Base-by-base conservation (phyloP, 2,113 vertebrate species). In the Rhynchomys soricoides region DNA sequence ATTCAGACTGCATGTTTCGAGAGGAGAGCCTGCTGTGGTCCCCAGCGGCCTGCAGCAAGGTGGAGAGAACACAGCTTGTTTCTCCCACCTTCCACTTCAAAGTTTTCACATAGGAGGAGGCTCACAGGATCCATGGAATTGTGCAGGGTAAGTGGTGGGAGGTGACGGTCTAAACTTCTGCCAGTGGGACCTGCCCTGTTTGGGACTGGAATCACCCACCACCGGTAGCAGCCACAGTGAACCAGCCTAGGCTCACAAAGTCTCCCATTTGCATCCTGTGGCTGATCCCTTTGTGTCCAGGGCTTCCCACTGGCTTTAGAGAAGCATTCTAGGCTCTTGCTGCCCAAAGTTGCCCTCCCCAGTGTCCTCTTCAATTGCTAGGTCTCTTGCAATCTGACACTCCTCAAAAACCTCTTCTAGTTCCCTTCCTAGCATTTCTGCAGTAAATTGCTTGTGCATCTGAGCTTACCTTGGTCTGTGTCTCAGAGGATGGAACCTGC, bases 391-490 rank as follows among this genome's bases (percentile, higher is more conserved):
- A 66, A 34, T 21, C 93, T 29, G 26, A 70, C 8, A 26, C 15
- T 74, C 73, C 3, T n/a, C 77, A 62, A 45, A 45, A 91, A 71
- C 55, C 48, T 74, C 73, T 12, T 55, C 74, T 73, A 29, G 7
- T 45, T 82, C 24, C 74, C 11, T 6, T 15, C 78, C 78, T 6
- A 64, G 52, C 7, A 2, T 91, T 90, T 45, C 59, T 57, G 52
- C 55, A 57, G 1, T 43, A 74, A 79, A 82, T 43, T 5, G 10
- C 40, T 68, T 77, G 57, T 57, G 22, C 5, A 13, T 48, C 74
- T 91, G 66, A 81, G 62, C 26, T 52, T n/a, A 48, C 59, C 87
- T 29, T 77, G 79, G 79, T 74, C 92, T 77, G 79, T 40, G 57
- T 89, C 34, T 74, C 37, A 0, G 64, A 82, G 78, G 66, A 71